Conservation (phyloP, 2,888 invertebrate genomes). For the Acanthococcus lagerstroemiae region DNA sequence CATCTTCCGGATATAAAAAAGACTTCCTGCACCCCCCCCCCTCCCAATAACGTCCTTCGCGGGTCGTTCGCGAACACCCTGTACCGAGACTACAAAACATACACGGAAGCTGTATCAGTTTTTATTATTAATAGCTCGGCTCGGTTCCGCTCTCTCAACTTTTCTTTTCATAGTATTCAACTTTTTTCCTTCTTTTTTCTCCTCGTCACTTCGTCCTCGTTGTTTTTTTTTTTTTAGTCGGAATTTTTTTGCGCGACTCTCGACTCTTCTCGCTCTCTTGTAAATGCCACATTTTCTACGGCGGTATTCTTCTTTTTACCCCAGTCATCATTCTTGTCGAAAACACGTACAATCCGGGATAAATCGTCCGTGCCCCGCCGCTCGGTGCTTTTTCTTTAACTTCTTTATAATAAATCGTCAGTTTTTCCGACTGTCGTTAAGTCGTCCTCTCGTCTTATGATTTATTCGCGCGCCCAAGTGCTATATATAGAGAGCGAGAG, state of each 20-base stretch:
- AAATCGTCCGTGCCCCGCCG: slow-evolving; percentile 9
- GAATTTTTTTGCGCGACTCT: background rate
- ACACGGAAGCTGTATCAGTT: background rate
- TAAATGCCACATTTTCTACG: background rate
- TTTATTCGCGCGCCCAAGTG: background rate
- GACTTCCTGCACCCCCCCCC: too few species aligned
- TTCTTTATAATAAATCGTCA: slow-evolving; percentile 25
- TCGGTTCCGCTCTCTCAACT: background rate
- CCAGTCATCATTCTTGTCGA: slow-evolving; percentile 29
- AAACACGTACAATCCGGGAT: slow-evolving; percentile 26
- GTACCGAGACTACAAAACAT: too few species aligned
- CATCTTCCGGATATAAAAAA: too few species aligned
- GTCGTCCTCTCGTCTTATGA: background rate
- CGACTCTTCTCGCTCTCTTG: background rate
- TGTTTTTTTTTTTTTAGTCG: background rate
- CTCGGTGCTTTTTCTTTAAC: slow-evolving; percentile 1
- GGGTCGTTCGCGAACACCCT: too few species aligned
- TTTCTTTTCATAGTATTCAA: too few species aligned
- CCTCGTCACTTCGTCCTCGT: too few species aligned
- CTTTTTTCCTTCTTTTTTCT: background rate
- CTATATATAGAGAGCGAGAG: too few species aligned
- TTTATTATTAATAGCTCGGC: background rate
- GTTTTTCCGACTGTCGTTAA: slow-evolving; percentile 28
- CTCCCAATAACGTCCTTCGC: too few species aligned
- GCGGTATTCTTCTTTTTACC: background rate